Conservation (phyloP, 2,888 invertebrate species). For the Drosophila buzzatii region DNA sequence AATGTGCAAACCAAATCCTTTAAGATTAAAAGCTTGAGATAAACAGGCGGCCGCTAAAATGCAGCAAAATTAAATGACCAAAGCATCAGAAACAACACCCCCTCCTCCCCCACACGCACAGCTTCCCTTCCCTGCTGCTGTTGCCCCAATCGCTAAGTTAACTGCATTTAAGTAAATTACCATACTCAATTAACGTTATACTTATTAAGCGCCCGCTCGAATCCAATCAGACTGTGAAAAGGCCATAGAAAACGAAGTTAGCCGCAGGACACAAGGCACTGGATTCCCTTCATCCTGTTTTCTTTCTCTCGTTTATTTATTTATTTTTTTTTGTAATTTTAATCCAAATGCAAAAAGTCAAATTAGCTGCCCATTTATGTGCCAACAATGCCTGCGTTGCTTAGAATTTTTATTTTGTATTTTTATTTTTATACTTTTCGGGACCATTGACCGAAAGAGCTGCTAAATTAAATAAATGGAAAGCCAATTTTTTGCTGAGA, state of each 20-base stretch:
- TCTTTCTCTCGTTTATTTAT: no score
- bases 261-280: constrained; percentile 10
- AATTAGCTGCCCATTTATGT: constrained; percentile 43
- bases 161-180: constrained; percentile 72
- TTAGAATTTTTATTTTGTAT: not conserved
- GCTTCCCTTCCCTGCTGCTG: not conserved
- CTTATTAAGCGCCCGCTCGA: constrained; percentile 58
- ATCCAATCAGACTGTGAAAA: constrained; percentile 59
- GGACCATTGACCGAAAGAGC: constrained; percentile 19
- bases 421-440: not conserved
- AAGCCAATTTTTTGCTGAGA: not conserved
- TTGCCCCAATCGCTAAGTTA: constrained; percentile 2
- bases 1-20: constrained; percentile 66
- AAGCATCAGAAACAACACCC: not conserved
- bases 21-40: constrained; percentile 77
- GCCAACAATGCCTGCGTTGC: constrained; percentile 21
- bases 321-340: constrained; percentile 2
- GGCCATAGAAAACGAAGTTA: constrained; percentile 33
- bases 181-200: constrained; percentile 76
- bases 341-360: constrained; percentile 19
- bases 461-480: constrained; percentile 27
- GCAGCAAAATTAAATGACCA: constrained; percentile 62
- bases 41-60: constrained; percentile 62
- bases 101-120: no score
- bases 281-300: not conserved